A percentile compares a stretch with the other conserved stretches of the same genome.
These are phyloP conservation scores for Zaprionus bogoriensis DNA, from an alignment of 2,888 invertebrate genomes.

Conservation along the genomic window DNA sequence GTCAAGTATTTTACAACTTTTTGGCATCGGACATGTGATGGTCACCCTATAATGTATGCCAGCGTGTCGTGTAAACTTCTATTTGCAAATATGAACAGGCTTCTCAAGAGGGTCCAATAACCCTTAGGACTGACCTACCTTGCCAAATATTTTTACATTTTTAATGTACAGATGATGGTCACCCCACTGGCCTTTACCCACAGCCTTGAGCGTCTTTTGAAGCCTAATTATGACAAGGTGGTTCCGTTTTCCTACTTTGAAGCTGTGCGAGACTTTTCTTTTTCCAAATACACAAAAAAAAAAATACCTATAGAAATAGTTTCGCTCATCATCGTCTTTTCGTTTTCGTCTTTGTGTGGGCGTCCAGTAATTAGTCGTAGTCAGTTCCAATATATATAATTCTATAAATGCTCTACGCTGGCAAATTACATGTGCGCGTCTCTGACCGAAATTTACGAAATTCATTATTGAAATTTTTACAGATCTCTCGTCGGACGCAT, in stretches of 20 bases:
- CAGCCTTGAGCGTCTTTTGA: conserved; percentile 32
- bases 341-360: conserved; percentile 7
- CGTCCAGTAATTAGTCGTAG: conserved; percentile 4
- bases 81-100: neutral
- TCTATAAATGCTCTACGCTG: neutral
- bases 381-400: neutral
- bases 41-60: neutral
- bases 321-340: neutral
- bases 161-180: conserved; percentile 27
- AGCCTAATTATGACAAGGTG: conserved; percentile 27
- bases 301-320: neutral
- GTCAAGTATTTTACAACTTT: neutral
- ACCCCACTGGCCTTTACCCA: conserved; percentile 42
- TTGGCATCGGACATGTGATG: neutral
- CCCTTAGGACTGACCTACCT: conserved; percentile 29
- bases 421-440: conserved; percentile 1
- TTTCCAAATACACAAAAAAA: neutral
- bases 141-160: conserved; percentile 19
- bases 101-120: conserved; percentile 34
- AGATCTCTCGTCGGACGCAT: conserved; percentile 27
- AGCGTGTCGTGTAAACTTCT: neutral
- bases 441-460: conserved; percentile 19
- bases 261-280: neutral
- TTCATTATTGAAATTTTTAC: conserved; percentile 30
- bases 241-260: conserved; percentile 38